Evolutionary conservation across 1,140 invertebrate species (phyloP).

Genomic region (Hyles euphorbiae): DNA sequence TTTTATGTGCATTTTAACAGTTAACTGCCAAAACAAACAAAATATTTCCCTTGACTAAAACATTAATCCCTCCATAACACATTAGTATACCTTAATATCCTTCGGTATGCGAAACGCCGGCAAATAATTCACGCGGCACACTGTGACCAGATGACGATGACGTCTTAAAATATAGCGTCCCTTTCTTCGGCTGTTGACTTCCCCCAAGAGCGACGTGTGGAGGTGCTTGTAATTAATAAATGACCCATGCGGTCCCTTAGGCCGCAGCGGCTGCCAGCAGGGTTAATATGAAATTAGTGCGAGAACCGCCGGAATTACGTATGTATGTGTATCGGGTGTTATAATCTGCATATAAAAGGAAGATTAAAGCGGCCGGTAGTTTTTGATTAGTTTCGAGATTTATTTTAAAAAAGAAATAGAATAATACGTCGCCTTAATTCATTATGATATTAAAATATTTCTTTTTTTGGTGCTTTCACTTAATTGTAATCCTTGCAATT

Average conservation of each 20-base stretch:
- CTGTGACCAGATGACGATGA: constrained; percentile 56
- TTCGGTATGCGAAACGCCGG: no score
- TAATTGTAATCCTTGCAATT: no score
- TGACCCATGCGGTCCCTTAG: constrained; percentile 52
- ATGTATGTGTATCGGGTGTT: constrained; percentile 1
- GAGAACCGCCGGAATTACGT: constrained; percentile 8
- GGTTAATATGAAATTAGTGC: constrained; percentile 36
- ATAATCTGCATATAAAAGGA: background rate
- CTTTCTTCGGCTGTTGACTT: constrained; percentile 62
- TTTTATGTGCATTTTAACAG: no score
- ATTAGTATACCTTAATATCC: no score
- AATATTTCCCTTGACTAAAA: background rate
- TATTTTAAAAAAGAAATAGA: no score
- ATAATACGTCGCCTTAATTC: no score
- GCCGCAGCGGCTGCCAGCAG: constrained; percentile 18
- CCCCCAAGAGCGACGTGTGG: constrained; percentile 32
- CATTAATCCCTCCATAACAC: no score
- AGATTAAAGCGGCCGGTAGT: background rate
- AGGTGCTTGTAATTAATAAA: constrained; percentile 69
- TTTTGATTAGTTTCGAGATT: background rate
- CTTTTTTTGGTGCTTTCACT: no score
- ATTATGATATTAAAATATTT: no score
- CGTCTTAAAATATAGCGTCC: constrained; percentile 70
- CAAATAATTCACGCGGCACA: constrained; percentile 12
- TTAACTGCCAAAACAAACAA: background rate